phyloP scores from a whole-genome alignment of 2,797 vertebrate species.

The Spinus pinus region DNA sequence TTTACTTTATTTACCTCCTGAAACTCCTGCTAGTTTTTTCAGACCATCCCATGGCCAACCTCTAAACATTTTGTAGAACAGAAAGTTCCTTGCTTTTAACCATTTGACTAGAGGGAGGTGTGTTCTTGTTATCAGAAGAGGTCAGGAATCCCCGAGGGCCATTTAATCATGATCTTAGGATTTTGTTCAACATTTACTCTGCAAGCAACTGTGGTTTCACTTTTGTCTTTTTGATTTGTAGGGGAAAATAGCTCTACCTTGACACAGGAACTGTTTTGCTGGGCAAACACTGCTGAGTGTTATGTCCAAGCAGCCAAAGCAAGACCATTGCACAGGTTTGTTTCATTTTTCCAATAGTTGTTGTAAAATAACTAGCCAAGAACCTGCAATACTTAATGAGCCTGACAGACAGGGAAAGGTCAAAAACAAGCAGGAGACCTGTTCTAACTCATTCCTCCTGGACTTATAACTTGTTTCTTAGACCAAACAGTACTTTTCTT shows the following conservation, averaged over 20 bases:
- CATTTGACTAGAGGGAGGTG: neutral
- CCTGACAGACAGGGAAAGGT: constrained; percentile 35
- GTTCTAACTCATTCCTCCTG: constrained; percentile 36
- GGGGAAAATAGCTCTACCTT: neutral
- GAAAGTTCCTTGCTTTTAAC: neutral
- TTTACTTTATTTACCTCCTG: neutral
- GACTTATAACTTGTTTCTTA: constrained; percentile 44
- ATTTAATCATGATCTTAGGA: neutral
- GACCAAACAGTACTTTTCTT: constrained; percentile 24
- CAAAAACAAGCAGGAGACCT: constrained; percentile 6
- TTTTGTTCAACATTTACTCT: neutral
- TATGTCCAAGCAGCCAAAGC: neutral
- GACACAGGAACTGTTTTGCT: neutral
- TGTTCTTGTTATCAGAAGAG: neutral
- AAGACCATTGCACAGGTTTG: neutral
- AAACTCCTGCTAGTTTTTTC: neutral
- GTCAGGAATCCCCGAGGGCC: neutral
- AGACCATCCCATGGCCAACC: neutral
- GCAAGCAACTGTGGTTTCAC: neutral
- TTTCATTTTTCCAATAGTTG: neutral
- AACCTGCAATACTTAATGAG: constrained; percentile 15
- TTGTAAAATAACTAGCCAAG: constrained; percentile 21
- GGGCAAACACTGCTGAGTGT: neutral
- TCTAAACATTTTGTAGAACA: neutral
- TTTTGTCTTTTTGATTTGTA: neutral